These are phyloP conservation scores for Podarcis muralis DNA, from an alignment of 2,113 vertebrate species.

Conservation along the genomic window DNA sequence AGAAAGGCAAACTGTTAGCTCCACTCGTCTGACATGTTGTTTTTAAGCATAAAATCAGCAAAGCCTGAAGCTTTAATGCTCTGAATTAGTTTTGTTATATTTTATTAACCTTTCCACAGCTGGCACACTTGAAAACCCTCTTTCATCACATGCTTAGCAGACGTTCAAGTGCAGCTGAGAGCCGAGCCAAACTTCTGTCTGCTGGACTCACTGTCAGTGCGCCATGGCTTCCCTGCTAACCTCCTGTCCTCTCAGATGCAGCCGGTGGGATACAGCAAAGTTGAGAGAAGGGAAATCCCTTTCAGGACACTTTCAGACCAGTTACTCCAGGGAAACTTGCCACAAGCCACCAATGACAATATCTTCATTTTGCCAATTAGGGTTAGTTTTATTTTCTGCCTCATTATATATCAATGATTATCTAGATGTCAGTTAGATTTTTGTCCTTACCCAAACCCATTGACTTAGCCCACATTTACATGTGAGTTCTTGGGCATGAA, in stretches of 20 bases:
- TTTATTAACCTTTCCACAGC: constrained; percentile 68
- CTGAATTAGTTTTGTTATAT: constrained; percentile 66
- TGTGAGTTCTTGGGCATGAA: not conserved
- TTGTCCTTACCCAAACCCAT: not conserved
- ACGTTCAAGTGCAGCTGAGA: constrained; percentile 66
- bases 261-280: constrained; percentile 44
- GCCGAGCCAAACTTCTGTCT: constrained; percentile 69
- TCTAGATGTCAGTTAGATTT: too few species aligned
- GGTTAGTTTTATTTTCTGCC: constrained; percentile 35
- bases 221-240: constrained; percentile 60
- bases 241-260: constrained; percentile 58
- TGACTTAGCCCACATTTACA: not conserved
- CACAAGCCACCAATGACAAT: constrained; percentile 23
- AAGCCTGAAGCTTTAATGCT: constrained; percentile 61
- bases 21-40: constrained; percentile 36
- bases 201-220: constrained; percentile 57
- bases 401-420: not conserved
- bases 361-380: constrained; percentile 31
- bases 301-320: constrained; percentile 24
- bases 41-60: constrained; percentile 60
- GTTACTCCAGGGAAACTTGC: constrained; percentile 21
- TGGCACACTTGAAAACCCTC: constrained; percentile 73
- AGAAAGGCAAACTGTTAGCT: not conserved
- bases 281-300: too few species aligned
- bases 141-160: constrained; percentile 70